Evolutionary conservation across 2,797 vertebrate genomes (phyloP).

Genomic region (Loriculus beryllinus): DNA sequence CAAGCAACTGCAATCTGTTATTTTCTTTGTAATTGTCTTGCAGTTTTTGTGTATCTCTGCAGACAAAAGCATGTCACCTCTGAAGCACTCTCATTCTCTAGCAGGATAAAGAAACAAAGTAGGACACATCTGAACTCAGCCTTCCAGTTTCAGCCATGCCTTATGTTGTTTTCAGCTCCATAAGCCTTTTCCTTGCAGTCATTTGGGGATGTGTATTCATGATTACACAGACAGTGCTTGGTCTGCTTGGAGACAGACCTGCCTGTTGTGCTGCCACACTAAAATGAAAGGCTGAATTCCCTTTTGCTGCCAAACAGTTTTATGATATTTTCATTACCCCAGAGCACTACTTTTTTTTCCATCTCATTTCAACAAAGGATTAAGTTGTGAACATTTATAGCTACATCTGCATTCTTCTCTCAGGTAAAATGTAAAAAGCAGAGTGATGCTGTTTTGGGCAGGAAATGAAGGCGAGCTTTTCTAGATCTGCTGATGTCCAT

Average conservation of each 20-base stretch:
- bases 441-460: background rate
- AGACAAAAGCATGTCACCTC: background rate
- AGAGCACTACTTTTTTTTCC: background rate
- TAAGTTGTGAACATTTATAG: background rate
- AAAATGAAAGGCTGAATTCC: background rate
- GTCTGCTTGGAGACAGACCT: background rate
- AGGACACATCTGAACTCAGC: background rate
- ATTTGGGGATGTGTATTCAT: background rate
- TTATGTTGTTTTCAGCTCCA: background rate
- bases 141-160: background rate
- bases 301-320: background rate
- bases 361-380: background rate
- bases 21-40: background rate
- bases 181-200: background rate
- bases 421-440: constrained; percentile 18
- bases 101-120: background rate
- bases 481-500: background rate
- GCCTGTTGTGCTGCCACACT: background rate
- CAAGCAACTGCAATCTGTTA: background rate
- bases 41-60: background rate
- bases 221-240: background rate
- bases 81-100: background rate
- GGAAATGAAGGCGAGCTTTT: background rate
- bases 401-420: constrained; percentile 20
- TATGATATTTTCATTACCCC: background rate